These are phyloP conservation scores for Danaus plexippus DNA, from an alignment of 1,140 invertebrate species.

Conservation along the genomic window DNA sequence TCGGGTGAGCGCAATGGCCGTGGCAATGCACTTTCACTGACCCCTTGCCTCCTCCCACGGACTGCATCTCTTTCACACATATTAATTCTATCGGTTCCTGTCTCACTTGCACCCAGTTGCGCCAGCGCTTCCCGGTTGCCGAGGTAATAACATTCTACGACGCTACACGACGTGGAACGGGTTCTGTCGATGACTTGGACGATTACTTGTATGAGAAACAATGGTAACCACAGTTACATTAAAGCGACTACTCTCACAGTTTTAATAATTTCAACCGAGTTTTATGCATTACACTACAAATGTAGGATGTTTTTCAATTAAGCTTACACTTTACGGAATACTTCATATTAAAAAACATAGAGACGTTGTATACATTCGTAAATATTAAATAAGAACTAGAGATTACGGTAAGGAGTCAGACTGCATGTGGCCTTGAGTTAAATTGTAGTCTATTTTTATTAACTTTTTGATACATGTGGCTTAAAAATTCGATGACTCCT, in stretches of 20 bases:
- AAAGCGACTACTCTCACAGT: constrained; percentile 12
- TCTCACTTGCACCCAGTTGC: constrained; percentile 51
- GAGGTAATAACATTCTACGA: constrained; percentile 70
- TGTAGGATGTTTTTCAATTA: too few relatives aligned
- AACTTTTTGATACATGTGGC: too few relatives aligned
- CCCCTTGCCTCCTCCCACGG: constrained; percentile 61
- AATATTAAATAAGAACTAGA: too few relatives aligned
- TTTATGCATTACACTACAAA: too few relatives aligned
- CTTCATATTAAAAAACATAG: constrained; percentile 7
- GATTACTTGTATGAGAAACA: constrained; percentile 66
- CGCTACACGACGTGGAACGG: constrained; percentile 64
- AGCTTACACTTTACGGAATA: background rate
- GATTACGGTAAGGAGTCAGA: too few relatives aligned
- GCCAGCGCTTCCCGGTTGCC: constrained; percentile 64
- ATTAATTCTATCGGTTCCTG: constrained; percentile 35
- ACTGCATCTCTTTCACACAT: constrained; percentile 43
- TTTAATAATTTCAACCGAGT: background rate
- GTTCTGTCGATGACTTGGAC: constrained; percentile 65
- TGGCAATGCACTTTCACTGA: constrained; percentile 71
- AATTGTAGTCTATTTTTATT: too few relatives aligned
- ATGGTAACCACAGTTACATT: constrained; percentile 39
- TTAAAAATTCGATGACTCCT: too few relatives aligned
- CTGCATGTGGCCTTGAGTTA: too few relatives aligned
- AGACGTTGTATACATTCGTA: too few relatives aligned
- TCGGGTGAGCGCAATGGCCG: constrained; percentile 58